phyloP scores from a whole-genome alignment of 2,888 invertebrate genomes.

The Heliconius ethilla region DNA sequence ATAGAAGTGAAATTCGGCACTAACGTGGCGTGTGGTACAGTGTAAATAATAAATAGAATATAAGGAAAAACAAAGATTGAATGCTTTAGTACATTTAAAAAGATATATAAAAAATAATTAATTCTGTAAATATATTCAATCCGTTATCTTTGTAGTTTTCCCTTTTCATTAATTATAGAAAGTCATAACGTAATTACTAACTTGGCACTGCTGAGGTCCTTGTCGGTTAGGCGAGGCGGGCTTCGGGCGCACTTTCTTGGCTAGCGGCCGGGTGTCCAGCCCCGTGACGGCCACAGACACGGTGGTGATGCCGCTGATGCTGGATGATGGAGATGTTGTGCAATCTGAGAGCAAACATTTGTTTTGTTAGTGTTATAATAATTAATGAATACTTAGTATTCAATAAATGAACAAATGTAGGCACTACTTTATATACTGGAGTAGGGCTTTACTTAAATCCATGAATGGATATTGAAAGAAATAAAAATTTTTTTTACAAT shows the following conservation, averaged over 20 bases:
- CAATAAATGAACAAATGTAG: too few species aligned
- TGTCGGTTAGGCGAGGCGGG: constrained; percentile 94
- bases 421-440: background rate
- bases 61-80: too few species aligned
- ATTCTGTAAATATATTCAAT: too few species aligned
- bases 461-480: too few species aligned
- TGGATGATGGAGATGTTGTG: constrained; percentile 62
- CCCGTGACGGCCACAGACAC: constrained; percentile 75
- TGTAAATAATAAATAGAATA: too few species aligned
- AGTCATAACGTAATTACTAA: constrained; percentile 63
- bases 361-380: background rate
- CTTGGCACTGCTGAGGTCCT: constrained; percentile 96
- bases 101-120: too few species aligned
- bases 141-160: background rate
- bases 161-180: background rate
- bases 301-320: constrained; percentile 66
- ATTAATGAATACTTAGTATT: too few species aligned
- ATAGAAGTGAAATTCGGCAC: too few species aligned
- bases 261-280: constrained; percentile 63
- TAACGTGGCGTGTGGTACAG: too few species aligned
- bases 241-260: constrained; percentile 86
- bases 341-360: constrained; percentile 57
- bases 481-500: too few species aligned
- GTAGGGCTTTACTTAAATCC: too few species aligned
- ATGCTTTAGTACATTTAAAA: too few species aligned